Evolutionary conservation across 1,140 invertebrate genomes (phyloP).

Genomic region (Littorina saxatilis): DNA sequence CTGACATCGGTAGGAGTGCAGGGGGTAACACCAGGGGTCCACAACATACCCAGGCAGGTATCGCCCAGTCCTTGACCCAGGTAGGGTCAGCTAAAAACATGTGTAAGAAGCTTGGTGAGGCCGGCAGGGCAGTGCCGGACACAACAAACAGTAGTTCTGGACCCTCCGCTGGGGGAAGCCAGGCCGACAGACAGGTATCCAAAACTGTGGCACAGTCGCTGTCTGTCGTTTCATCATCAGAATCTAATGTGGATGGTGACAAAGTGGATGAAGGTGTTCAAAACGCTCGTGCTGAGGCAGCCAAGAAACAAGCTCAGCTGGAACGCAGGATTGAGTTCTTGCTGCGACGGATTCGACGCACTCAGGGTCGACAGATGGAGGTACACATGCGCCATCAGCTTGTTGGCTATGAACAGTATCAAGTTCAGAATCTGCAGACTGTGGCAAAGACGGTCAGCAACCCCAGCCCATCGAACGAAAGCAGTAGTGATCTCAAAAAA

Average conservation of each 20-base stretch:
- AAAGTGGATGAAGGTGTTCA: slow-evolving; percentile 28
- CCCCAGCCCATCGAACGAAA: not conserved
- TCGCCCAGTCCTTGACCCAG: not conserved
- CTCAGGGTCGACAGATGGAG: slow-evolving; percentile 84
- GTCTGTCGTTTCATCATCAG: not conserved
- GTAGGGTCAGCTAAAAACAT: slow-evolving; percentile 3
- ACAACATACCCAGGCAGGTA: not conserved
- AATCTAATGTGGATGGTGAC: not conserved
- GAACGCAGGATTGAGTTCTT: slow-evolving; percentile 84
- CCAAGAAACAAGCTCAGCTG: slow-evolving; percentile 80
- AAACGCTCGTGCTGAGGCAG: slow-evolving; percentile 75
- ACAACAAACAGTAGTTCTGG: not conserved
- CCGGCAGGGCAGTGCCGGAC: not conserved
- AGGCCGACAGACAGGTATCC: not conserved
- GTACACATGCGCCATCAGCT: slow-evolving; percentile 86
- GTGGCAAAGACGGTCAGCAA: slow-evolving; percentile 59
- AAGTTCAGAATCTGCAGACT: slow-evolving; percentile 77
- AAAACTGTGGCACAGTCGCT: not conserved
- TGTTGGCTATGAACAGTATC: slow-evolving; percentile 83
- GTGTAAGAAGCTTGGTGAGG: not conserved
- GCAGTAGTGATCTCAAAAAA: slow-evolving; percentile 62
- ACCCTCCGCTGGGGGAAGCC: no score
- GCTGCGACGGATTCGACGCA: slow-evolving; percentile 83
- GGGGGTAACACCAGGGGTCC: slow-evolving; percentile 7
- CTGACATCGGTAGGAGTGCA: slow-evolving; percentile 12